Base-by-base conservation (phyloP, 2,113 vertebrate genomes). In the Myotis davidii region DNA sequence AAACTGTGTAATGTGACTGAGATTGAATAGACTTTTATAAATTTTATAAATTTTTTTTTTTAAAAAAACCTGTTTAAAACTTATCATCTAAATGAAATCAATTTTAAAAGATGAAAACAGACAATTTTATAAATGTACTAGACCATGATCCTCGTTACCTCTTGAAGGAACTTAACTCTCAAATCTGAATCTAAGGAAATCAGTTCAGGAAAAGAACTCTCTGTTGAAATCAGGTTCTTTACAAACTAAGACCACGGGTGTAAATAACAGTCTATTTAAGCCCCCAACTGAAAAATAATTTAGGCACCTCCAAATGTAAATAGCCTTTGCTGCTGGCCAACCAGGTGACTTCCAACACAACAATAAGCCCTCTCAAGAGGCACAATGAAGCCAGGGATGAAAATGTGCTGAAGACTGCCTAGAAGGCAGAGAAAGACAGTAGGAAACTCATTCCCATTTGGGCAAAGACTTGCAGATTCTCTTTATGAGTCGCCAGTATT, bases 1-100 rank as follows among this genome's bases (percentile, higher is more conserved):
- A 97, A 95, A 93, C 64, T 21, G 12, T 90, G 88, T 54, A 95
- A 96, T 82, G 95, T 89, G 96, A 32, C n/a, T 91, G 61, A 85
- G 54, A 93, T 29, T 76, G 61, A 88, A 65, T 10, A 91, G 45
- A 74, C 23, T 67, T 94, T 85, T 52, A 74, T 61, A 65, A 39
- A 39, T 72, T 85, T 21, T 37, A 78, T 12, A 87, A 88, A 76
- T n/a, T 64, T n/a, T n/a, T n/a, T n/a, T n/a, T n/a, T n/a, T n/a
- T n/a, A 89, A 39, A 64, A 32, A 6, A 3, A 61, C 2, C 65
- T 37, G 69, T 16, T 86, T 39, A 85, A 39, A 56, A 20, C 39
- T 83, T 86, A 23, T 90, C 13, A 84, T 84, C 59, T 69, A 69
- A 82, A 10, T 45, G 23, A 61, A 88, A 73, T 20, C 83, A 59